phyloP scores from a whole-genome alignment of 2,888 invertebrate genomes.

The Spatulosminthurus flaviceps region DNA sequence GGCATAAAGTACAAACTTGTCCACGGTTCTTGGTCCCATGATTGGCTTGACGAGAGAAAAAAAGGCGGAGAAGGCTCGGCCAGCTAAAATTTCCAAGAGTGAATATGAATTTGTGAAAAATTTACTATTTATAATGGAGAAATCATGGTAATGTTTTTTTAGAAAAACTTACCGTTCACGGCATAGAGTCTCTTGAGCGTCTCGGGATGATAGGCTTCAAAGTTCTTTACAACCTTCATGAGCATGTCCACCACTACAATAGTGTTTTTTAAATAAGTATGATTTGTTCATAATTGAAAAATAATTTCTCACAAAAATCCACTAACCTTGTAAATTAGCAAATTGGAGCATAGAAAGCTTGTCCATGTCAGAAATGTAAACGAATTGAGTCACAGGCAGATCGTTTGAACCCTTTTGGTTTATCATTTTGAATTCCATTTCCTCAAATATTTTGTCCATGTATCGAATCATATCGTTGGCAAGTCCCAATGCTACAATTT shows the following conservation, averaged over 20 bases:
- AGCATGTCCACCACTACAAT: background rate
- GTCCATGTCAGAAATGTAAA: background rate
- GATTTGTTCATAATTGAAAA: background rate
- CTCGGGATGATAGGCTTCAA: constrained; percentile 8
- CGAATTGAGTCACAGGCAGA: background rate
- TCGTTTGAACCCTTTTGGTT: background rate
- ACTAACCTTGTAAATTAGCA: background rate
- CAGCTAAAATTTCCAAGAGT: background rate
- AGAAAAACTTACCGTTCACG: background rate
- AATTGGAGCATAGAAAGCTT: background rate
- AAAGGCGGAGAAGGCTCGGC: constrained; percentile 27
- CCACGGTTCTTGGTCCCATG: constrained; percentile 28
- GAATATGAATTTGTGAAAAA: too few relatives aligned
- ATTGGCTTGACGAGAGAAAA: constrained; percentile 42
- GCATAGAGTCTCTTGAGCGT: background rate
- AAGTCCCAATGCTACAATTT: background rate
- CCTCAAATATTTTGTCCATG: background rate
- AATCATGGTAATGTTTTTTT: too few relatives aligned
- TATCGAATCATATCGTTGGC: background rate
- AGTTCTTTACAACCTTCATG: background rate
- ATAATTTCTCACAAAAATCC: background rate
- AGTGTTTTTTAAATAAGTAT: background rate
- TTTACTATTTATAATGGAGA: too few relatives aligned
- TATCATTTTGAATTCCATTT: background rate
- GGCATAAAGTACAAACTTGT: constrained; percentile 35